These are phyloP conservation scores for Apocrypta bakeri DNA, from an alignment of 1,140 invertebrate species.

Conservation along the genomic window DNA sequence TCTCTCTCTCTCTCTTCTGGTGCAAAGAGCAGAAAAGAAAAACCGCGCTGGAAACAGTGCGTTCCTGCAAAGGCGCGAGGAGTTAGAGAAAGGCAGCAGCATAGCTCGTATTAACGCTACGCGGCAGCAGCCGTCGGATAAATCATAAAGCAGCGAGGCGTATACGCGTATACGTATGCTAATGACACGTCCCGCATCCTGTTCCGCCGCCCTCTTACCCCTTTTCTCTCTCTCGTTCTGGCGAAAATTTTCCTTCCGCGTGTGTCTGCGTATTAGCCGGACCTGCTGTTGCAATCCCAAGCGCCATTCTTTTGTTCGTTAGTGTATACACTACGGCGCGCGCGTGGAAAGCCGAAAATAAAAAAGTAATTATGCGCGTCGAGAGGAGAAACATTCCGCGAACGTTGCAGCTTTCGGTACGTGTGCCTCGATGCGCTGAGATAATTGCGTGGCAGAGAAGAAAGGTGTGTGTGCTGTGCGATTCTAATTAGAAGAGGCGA, in stretches of 20 bases:
- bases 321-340: not conserved
- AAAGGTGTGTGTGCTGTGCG: not conserved
- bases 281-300: slow-evolving; percentile 9
- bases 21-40: not conserved
- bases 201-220: slow-evolving; percentile 20
- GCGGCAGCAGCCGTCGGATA: slow-evolving; percentile 29
- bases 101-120: slow-evolving; percentile 17
- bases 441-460: not conserved
- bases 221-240: not conserved
- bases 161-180: slow-evolving; percentile 45
- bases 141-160: slow-evolving; percentile 46
- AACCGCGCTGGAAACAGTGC: not conserved
- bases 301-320: slow-evolving; percentile 53
- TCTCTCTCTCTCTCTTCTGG: too few species aligned
- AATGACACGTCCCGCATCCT: slow-evolving; percentile 51
- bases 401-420: not conserved
- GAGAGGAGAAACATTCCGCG: slow-evolving; percentile 6
- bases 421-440: slow-evolving; percentile 11
- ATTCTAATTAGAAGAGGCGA: slow-evolving; percentile 39
- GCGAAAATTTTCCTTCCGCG: slow-evolving; percentile 39
- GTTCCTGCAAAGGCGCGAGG: not conserved
- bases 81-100: slow-evolving; percentile 1
- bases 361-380: slow-evolving; percentile 38
- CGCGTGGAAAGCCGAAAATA: not conserved
- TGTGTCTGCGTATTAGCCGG: not conserved